Evolutionary conservation across 2,113 vertebrate species (phyloP), one percentile per base, ranked within the genome.

Genomic region (Elaphurus davidianus): DNA sequence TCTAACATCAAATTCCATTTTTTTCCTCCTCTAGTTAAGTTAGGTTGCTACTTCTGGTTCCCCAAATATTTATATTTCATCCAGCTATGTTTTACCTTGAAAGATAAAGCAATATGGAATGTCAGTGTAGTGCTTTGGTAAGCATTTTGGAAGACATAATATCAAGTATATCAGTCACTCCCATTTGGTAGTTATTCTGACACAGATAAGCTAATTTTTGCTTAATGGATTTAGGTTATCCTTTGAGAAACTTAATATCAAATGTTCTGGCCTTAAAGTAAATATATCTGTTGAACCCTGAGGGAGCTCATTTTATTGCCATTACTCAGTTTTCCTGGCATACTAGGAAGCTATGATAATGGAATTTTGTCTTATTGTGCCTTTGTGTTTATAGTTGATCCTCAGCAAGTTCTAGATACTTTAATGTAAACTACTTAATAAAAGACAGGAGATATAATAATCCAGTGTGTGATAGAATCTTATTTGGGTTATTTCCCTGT

Each of bases 11-110:
- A 88, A 64, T 94, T 81, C 19, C 7, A 25, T 33, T 82, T 64
- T 81, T 78, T 82, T 7, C 71, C 16, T 10, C 13, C 36, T 86
- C 25, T 62, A 47, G 40, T 79, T 97, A 87, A 87, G 36, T 84
- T 88, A 90, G 33, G 10, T 62, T 97, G 78, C 55, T 96, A 60
- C 55, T 52, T 89, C 33, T 91, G 1, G 1, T 94, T 94, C 55
- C 57, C 91, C 90, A 89, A 97, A 94, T 95, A 94, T 90, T 98
- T 92, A 95, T 76, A 62, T 98, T 99, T 98, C 82, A 89, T 96
- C 91, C 81, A 78, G 55, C 93, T 97, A 50, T 96, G 60, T 85
- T 96, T 97, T 98, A 96, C 98, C 92, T 96, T 98, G 79, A 97
- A 91, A 97, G 90, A 97, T 93, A 97, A 43, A 8, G 57, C 93